Evolutionary conservation across 2,888 invertebrate species (phyloP).

Genomic region (Acrobasis repandana): DNA sequence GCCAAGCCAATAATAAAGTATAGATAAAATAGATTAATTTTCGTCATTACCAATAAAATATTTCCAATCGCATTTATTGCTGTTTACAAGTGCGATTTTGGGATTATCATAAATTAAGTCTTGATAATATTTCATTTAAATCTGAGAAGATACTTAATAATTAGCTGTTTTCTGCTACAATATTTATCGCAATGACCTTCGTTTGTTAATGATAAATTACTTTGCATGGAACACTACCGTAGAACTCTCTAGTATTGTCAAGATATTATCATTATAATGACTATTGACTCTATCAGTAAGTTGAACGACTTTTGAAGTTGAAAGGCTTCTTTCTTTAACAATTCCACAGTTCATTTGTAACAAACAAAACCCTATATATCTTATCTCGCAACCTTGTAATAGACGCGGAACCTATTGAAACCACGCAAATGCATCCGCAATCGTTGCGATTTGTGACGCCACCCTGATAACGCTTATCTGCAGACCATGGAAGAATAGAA

Average conservation of each 20-base stretch:
- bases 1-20: no score
- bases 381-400: conserved; percentile 4
- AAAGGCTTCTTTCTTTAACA: no score
- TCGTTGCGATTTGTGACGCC: conserved; percentile 3
- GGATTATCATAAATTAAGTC: neutral
- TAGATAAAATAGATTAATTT: no score
- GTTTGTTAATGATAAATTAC: conserved; percentile 33
- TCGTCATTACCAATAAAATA: neutral
- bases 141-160: no score
- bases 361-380: neutral
- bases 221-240: neutral
- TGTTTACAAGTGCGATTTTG: neutral
- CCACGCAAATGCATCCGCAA: neutral
- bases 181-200: conserved; percentile 30
- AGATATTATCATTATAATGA: no score
- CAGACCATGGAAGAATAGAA: neutral
- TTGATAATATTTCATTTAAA: neutral
- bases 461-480: conserved; percentile 2
- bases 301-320: no score
- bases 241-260: no score
- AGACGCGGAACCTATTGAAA: conserved; percentile 1
- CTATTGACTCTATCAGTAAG: no score
- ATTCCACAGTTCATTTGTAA: neutral
- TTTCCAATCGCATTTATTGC: neutral
- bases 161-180: conserved; percentile 6